Base-by-base conservation (phyloP, 2,888 invertebrate genomes). In the Hedychridium roseum region DNA sequence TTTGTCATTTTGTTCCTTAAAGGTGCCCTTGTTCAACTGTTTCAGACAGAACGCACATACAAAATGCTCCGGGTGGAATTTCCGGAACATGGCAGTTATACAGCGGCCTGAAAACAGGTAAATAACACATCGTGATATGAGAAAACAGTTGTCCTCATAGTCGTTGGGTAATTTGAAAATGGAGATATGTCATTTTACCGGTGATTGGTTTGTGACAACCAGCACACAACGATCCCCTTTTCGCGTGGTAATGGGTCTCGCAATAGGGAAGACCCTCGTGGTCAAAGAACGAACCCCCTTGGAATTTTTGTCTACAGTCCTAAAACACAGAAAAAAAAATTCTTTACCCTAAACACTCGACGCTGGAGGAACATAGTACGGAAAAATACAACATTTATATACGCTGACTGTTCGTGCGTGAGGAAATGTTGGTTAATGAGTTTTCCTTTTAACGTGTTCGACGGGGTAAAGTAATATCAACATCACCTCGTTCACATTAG, bases 41-140 rank as follows among this genome's bases (percentile, higher is more conserved):
- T 96, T 91, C 56, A 97, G 84, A 76, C 99, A 99, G 83, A 97
- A 99, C n/a, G 97, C 96, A 83, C 99, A 99, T 4, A 97, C 96
- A 78, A 99, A 99, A 82, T 99, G 98, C 79, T 99, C 98, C 0
- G 98, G 98, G 81, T 99, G 99, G 85, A 96, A 99, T 82, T 99
- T 98, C 66, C 92, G 85, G 82, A 94, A 97, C 97, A 99, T 97
- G 58, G 98, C 98, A 1, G 98, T 98, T 78, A 99, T 97, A 81
- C 98, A 99, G 26, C 98, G 90, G 45, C 94, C 84, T 82, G 73
- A n/a, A n/a, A n/a, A n/a, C n/a, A n/a, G n/a, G n/a, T n/a, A n/a
- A n/a, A n/a, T n/a, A n/a, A n/a, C n/a, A n/a, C n/a, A n/a, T n/a
- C n/a, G n/a, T n/a, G n/a, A n/a, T n/a, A n/a, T n/a, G n/a, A n/a